Evolutionary conservation across 2,888 invertebrate species (phyloP), one percentile per base, ranked within the genome.

Genomic region (Netelia virgata): DNA sequence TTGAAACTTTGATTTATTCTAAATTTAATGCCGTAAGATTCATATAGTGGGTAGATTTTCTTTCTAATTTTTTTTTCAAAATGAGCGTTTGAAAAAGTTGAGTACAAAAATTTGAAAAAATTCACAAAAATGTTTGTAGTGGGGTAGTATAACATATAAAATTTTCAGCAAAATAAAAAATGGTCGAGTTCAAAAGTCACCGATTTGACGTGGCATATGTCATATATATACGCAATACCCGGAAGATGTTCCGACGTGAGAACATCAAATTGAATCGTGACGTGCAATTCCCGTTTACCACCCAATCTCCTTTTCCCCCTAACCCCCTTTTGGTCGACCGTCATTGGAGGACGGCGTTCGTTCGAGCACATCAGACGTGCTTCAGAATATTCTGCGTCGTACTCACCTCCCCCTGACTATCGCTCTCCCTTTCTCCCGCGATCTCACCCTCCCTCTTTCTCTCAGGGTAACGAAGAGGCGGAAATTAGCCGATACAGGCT

Each of bases 401-500:
- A 68, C 57, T 63, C 76, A 36, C 36, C 0, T 6, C 36, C 36
- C 36, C 36, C 36, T 6, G 5, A 0, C 47, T 47, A 1, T 47
- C 47, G 9, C 47, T 47, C 47, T 47, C 47, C 8, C 47, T 47
- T 8, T 47, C 47, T 47, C 47, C 1, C 47, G 1, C 47, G 3
- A 10, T 47, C 14, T 47, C 47, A 14, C 11, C 14, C 47, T 47
- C 47, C 14, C 47, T 47, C 47, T 47, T 47, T 14, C 47, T 47
- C 47, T 61, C 53, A 47, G 23, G 43, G 53, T 28, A 66, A 70
- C 61, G 66, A 73, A 74, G 43, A 57, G 57, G 14, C 70, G 83
- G 75, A 83, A 75, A 79, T 83, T 80, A 75, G 43, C 59, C 50
- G 41, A 23, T 16, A 66, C 47, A 63, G 20, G 64, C 72, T 80